A percentile compares a stretch with the other conserved stretches of the same genome.
Evolutionary conservation across 2,113 vertebrate species (phyloP).

Genomic region (Catharus bicknelli): DNA sequence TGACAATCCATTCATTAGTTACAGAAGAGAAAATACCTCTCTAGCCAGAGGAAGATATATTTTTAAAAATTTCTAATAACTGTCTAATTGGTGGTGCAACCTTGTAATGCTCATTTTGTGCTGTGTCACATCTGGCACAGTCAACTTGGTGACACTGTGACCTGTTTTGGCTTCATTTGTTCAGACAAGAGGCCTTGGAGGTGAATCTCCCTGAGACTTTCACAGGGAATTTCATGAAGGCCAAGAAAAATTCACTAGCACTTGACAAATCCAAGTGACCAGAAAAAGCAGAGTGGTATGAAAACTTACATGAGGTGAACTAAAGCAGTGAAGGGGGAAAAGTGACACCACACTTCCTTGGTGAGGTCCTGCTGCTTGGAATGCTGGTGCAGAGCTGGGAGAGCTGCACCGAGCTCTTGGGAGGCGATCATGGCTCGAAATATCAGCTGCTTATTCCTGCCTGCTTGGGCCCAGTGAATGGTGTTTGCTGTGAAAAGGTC

Average conservation of each 20-base stretch:
- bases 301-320: neutral
- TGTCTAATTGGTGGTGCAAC: neutral
- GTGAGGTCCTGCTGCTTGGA: neutral
- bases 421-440: neutral
- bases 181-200: neutral
- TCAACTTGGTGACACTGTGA: neutral
- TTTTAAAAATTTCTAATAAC: neutral
- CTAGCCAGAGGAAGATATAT: neutral
- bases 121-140: neutral
- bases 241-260: neutral
- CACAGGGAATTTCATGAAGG: neutral
- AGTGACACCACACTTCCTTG: fast-evolving
- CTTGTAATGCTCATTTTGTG: neutral
- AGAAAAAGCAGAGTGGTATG: neutral
- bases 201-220: neutral
- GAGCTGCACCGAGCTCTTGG: fast-evolving
- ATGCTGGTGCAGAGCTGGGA: neutral
- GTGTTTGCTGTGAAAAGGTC: neutral
- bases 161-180: neutral
- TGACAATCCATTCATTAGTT: neutral
- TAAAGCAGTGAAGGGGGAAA: neutral
- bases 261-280: neutral
- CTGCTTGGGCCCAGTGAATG: neutral
- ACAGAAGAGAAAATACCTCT: neutral
- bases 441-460: neutral